Base-by-base conservation (phyloP, 2,888 invertebrate species). In the Drosophila meridionalis region DNA sequence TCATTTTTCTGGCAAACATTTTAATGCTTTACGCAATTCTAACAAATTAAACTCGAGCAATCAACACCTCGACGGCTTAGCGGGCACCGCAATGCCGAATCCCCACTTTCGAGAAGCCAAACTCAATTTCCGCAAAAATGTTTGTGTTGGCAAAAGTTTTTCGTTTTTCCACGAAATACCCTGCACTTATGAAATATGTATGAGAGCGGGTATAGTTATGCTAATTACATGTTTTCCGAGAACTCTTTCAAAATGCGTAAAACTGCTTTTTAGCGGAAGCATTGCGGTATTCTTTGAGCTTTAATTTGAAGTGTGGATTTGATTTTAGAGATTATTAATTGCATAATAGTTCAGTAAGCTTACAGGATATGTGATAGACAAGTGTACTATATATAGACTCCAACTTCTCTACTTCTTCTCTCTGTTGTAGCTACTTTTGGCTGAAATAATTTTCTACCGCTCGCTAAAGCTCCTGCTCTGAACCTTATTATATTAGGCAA, bases 1-100 rank as follows among this genome's bases (percentile, higher is more conserved):
- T 84, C 84, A 88, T 88, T 87, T 87, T 84, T 87, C 75, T 59
- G 77, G 87, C 84, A 87, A 87, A 87, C 87, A 87, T 89, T 89
- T 87, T 87, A 87, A 89, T 87, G 83, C 83, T 80, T 87, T 90
- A 75, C 83, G 85, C 89, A 87, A 87, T 85, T 89, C 82, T 76
- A 80, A 79, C 85, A 83, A 89, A 90, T 90, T 89, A 88, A 85
- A 85, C 90, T 90, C 83, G 65, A 77, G 84, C 84, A 90, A 90
- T 89, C 90, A 89, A 90, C 89, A 89, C 89, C 89, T 90, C 58
- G 71, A 64, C 63, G 69, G 64, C 75, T 72, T 68, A 73, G 72
- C 69, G 53, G 36, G 45, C 8, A 9, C 30, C 50, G 40, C 40
- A 9, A 12, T 9, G 32, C 9, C 47, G 40, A 26, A 36, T 14